Conservation (phyloP, 2,797 vertebrate species). For the Alectoris magna region DNA sequence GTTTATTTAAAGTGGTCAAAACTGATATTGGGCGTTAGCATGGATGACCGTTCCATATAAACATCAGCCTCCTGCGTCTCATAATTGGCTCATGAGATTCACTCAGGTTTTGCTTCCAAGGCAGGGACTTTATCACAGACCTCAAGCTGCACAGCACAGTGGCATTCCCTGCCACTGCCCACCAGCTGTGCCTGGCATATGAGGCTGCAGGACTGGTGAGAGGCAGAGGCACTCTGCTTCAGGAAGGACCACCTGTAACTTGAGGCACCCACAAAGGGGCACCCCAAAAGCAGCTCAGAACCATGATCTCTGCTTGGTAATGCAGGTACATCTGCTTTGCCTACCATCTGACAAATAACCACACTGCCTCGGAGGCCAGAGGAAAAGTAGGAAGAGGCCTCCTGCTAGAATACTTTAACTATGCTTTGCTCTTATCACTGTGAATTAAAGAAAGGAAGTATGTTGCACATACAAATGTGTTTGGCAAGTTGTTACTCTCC, state of each 20-base stretch:
- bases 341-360: neutral
- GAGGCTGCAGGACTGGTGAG: neutral
- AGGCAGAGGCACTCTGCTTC: neutral
- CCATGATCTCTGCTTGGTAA: rapidly evolving
- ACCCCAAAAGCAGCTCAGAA: neutral
- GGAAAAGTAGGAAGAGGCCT: neutral
- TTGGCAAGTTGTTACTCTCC: neutral
- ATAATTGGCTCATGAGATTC: neutral
- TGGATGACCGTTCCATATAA: neutral
- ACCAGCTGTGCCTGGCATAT: neutral
- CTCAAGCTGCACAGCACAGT: rapidly evolving
- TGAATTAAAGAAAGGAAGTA: neutral
- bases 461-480: neutral
- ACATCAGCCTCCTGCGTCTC: neutral
- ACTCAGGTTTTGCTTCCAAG: neutral
- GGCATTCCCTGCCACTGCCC: neutral
- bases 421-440: neutral
- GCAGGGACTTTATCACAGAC: neutral
- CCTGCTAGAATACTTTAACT: neutral
- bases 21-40: neutral
- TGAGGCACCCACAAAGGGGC: rapidly evolving
- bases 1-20: neutral
- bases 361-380: neutral
- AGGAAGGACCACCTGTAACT: neutral
- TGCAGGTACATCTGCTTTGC: neutral